These are phyloP conservation scores for Mactromeris polynyma DNA, from an alignment of 2,888 invertebrate species.

Conservation along the genomic window DNA sequence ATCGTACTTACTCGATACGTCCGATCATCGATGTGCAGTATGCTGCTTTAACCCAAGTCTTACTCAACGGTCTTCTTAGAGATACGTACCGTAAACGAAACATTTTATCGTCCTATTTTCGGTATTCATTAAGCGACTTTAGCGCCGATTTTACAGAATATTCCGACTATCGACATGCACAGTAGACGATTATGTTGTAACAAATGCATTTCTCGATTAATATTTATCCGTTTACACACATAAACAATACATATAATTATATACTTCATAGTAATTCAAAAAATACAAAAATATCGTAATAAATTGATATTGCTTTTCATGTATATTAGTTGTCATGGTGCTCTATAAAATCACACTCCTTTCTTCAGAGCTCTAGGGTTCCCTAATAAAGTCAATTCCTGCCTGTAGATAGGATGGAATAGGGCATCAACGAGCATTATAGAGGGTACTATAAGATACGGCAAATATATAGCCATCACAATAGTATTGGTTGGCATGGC, in stretches of 20 bases:
- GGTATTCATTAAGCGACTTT: neutral
- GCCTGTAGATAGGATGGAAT: conserved; percentile 73
- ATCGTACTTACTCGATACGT: too few relatives aligned
- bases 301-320: neutral
- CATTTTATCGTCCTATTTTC: too few relatives aligned
- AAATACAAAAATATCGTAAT: neutral
- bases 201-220: neutral
- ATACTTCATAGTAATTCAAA: neutral
- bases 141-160: neutral
- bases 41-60: too few relatives aligned
- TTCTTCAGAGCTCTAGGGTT: conserved; percentile 4
- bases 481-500: neutral
- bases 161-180: neutral
- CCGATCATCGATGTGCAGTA: too few relatives aligned
- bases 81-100: too few relatives aligned
- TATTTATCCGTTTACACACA: neutral
- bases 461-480: conserved; percentile 76
- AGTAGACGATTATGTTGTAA: neutral
- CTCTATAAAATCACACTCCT: neutral
- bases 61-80: too few relatives aligned
- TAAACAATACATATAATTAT: neutral
- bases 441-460: conserved; percentile 82
- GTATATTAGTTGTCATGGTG: neutral
- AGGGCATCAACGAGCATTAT: conserved; percentile 78
- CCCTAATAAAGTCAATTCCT: neutral